phyloP scores from a whole-genome alignment of 2,113 vertebrate species.

The Crotophaga sulcirostris region DNA sequence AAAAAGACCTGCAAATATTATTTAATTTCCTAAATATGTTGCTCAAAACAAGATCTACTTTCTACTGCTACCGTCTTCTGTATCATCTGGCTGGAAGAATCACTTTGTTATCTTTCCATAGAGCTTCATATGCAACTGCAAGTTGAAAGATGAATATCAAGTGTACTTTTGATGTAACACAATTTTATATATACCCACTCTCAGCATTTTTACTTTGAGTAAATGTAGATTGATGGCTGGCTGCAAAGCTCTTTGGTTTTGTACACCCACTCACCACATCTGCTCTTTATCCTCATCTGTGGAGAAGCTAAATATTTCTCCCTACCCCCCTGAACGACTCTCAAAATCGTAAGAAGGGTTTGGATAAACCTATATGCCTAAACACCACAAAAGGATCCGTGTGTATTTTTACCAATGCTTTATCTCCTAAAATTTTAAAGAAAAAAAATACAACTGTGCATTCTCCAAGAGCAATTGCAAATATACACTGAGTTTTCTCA shows the following conservation, averaged over 20 bases:
- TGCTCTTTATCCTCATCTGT: slow-evolving; percentile 21
- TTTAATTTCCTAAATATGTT: background rate
- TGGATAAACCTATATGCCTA: background rate
- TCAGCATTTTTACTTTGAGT: slow-evolving; percentile 13
- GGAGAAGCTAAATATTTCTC: background rate
- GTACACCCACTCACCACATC: slow-evolving; percentile 22
- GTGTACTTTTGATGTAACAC: slow-evolving; percentile 2
- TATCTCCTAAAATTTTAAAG: background rate
- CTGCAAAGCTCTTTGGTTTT: slow-evolving; percentile 15
- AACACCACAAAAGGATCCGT: background rate
- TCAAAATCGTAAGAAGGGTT: background rate
- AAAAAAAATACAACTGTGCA: background rate
- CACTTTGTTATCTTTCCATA: background rate
- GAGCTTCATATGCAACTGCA: background rate
- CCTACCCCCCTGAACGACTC: background rate
- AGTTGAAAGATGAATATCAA: background rate
- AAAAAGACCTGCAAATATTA: background rate
- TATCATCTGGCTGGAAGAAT: background rate
- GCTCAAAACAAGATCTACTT: background rate
- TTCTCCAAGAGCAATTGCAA: background rate
- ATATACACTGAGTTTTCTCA: background rate
- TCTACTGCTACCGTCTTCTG: background rate
- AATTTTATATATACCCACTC: background rate
- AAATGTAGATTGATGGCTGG: background rate
- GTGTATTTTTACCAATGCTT: background rate